Base-by-base conservation (phyloP, 1,140 invertebrate species). In the Araneus ventricosus region DNA sequence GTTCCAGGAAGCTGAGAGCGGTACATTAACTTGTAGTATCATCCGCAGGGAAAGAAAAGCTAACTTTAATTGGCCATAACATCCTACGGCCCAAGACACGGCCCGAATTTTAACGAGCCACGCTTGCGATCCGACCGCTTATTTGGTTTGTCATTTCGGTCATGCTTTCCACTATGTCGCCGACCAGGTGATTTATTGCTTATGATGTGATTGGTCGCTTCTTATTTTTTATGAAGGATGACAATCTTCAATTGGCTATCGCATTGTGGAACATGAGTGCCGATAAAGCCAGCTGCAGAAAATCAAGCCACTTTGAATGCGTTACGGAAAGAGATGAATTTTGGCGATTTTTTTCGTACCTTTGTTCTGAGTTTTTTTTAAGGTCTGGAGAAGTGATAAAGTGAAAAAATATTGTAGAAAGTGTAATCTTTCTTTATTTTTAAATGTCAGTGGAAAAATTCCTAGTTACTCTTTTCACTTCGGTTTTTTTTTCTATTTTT, bases 21-120 rank as follows among this genome's bases (percentile, higher is more conserved):
- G 57, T 27, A 59, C 37, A 52, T 84, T 45, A 57, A 52, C n/a
- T 84, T 30, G 45, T 84, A 45, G 41, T 87, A 87, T 61, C 52
- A 37, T 37, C 30, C 30, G 52, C 22, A 61, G 14, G 57, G 24
- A 45, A 75, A 70, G 45, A 59, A 80, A 57, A 90, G 75, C 30
- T 14, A 90, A 59, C 39, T 90, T 90, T 90, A 90, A 90, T 90
- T 90, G 88, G 52, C 88, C 88, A 90, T 90, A 90, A 90, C 88
- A 80, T 52, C 88, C 88, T 90, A 34, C 45, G 87, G 59, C 7
- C 45, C 22, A 27, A 34, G 20, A 90, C 88, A 30, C 24, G 41
- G 30, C n/a, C 41, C 27, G 85, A 14, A 87, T 87, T 87, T 87
- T 87, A 87, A 87, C 85, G 37, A 87, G 85, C 52, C 17, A 87